Evolutionary conservation across 2,113 vertebrate genomes (phyloP).

Genomic region (Pterocles gutturalis): DNA sequence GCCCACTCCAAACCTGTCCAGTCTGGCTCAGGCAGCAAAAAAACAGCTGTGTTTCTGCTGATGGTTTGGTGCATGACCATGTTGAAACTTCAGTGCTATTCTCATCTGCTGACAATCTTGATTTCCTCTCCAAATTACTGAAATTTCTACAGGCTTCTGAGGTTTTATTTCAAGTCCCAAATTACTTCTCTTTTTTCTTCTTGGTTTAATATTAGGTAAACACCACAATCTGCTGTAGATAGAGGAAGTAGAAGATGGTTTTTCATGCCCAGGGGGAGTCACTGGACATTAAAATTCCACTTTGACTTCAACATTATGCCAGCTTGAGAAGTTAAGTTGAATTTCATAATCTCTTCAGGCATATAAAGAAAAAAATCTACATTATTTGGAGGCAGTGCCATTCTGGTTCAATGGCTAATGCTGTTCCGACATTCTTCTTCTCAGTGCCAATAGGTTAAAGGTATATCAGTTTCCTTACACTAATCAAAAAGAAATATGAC

Average conservation of each 20-base stretch:
- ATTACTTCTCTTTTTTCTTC: not conserved
- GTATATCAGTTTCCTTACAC: not conserved
- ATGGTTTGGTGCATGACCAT: accelerated
- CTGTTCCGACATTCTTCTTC: not conserved
- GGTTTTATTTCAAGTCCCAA: not conserved
- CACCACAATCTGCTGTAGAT: not conserved
- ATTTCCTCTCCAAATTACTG: not conserved
- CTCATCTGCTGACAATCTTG: not conserved
- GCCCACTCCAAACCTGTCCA: not conserved
- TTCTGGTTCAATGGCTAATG: not conserved
- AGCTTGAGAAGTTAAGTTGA: not conserved
- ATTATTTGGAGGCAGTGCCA: not conserved
- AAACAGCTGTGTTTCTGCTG: accelerated
- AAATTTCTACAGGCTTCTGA: not conserved
- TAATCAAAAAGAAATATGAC: not conserved
- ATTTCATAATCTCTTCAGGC: not conserved
- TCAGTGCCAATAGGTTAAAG: not conserved
- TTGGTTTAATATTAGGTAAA: not conserved
- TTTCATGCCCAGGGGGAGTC: not conserved
- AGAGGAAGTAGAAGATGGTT: not conserved
- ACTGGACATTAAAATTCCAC: not conserved
- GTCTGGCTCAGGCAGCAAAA: not conserved
- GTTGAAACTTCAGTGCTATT: not conserved
- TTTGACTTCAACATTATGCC: not conserved
- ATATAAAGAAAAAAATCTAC: not conserved